Evolutionary conservation across 2,888 invertebrate genomes (phyloP), one percentile per base, ranked within the genome.

Genomic region (Brachypalpus laphriformis): DNA sequence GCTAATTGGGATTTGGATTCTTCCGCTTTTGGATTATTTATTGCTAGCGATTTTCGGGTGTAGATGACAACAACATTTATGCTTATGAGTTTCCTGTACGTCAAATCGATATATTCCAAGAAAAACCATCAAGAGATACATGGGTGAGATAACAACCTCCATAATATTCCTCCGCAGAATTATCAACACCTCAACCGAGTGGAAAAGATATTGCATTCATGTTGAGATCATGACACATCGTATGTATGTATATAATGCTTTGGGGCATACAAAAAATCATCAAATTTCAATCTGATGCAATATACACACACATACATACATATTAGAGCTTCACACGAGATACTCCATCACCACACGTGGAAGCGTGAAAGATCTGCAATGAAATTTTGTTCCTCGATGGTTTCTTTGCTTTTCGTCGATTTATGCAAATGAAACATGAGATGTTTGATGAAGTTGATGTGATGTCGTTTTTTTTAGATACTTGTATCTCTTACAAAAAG

Each of bases 351-450:
- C 54, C 16, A 45, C 51, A 70, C 54, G 59, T 31, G 61, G 37
- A 71, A 42, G 40, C 56, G 66, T 77, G 49, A 63, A 74, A 68
- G 63, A 78, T 68, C 34, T 78, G 78, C 78, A 74, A 68, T 63
- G 59, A 31, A 82, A 68, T 57, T 47, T 40, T 63, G 59, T 66
- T 66, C 16, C 40, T 54, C 47, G 31, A 57, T 83, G 68, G 47
- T 71, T 57, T 63, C 54, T 59, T 66, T 56, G 59, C 34, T 74
- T 83, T 83, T 81, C 22, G 81, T 81, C 81, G 81, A 85, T 81
- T 81, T 81, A 85, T 85, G 85, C 81, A 85, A 85, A 85, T 85
- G 85, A 81, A 85, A 85, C 85, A 70, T 81, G 85, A 85, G 85
- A 81, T 71, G 65, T 70, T 68, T 85, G 81, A 66, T 47, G 75